Percentiles rank a stretch among this genome's conserved stretches.
Evolutionary conservation across 2,797 vertebrate species (phyloP).

Genomic region (Myripristis jacobus): DNA sequence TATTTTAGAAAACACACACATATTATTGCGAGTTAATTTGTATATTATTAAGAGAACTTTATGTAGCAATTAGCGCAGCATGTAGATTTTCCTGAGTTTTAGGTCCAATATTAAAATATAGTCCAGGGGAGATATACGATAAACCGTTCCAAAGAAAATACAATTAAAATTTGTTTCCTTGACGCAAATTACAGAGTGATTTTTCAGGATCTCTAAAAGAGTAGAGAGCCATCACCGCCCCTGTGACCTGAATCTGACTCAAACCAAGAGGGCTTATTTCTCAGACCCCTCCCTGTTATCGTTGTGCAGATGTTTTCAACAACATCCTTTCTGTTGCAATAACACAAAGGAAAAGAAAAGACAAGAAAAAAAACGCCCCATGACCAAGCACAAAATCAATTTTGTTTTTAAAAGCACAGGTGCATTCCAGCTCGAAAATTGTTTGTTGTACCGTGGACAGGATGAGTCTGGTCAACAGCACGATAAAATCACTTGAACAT

Average conservation of each 20-base stretch:
- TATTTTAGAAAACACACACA: constrained; percentile 51
- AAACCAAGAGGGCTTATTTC: constrained; percentile 55
- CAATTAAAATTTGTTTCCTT: constrained; percentile 28
- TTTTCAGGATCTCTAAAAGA: constrained; percentile 23
- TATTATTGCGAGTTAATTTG: constrained; percentile 59
- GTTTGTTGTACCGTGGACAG: constrained; percentile 67
- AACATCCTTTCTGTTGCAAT: constrained; percentile 61
- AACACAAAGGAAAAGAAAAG: constrained; percentile 35
- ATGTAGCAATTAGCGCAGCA: constrained; percentile 39
- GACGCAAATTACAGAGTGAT: constrained; percentile 39
- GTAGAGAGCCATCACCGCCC: constrained; percentile 30
- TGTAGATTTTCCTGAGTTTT: too few relatives aligned
- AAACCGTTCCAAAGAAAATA: constrained; percentile 31
- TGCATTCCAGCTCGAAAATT: constrained; percentile 67
- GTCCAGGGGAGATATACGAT: constrained; percentile 18
- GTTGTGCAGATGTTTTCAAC: constrained; percentile 64
- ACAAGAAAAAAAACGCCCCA: too few relatives aligned
- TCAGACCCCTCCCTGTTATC: constrained; percentile 70
- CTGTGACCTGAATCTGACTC: constrained; percentile 62
- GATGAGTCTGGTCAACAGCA: constrained; percentile 66
- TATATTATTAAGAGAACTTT: constrained; percentile 56
- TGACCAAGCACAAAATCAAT: constrained; percentile 62
- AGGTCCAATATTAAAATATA: not conserved
- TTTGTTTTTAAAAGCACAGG: constrained; percentile 77
- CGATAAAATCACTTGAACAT: constrained; percentile 74